Percentiles rank a stretch among this genome's conserved stretches.
These are phyloP conservation scores for Sebastes steindachneri DNA, from an alignment of 2,797 vertebrate species.

Conservation along the genomic window DNA sequence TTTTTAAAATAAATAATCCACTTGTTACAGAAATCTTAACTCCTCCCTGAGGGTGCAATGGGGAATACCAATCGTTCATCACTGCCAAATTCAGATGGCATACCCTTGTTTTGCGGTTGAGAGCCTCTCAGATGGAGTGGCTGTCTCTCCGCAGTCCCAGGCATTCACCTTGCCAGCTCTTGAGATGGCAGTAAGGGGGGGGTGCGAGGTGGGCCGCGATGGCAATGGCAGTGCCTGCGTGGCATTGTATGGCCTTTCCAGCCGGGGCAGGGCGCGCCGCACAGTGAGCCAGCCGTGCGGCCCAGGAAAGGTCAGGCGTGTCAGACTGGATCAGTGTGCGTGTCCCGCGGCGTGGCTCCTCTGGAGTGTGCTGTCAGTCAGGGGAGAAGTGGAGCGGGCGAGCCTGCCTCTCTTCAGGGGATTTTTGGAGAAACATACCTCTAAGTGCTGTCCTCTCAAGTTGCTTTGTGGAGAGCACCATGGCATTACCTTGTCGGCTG, in stretches of 20 bases:
- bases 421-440: conserved; percentile 63
- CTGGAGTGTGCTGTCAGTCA: conserved; percentile 76
- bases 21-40: conserved; percentile 21
- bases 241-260: conserved; percentile 79
- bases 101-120: conserved; percentile 54
- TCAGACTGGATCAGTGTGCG: conserved; percentile 79
- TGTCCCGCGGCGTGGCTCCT: conserved; percentile 61
- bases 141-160: conserved; percentile 48
- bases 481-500: conserved; percentile 30
- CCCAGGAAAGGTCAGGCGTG: conserved; percentile 82
- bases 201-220: conserved; percentile 12
- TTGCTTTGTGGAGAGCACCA: conserved; percentile 48
- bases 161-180: conserved; percentile 49
- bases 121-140: conserved; percentile 60
- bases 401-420: conserved; percentile 32
- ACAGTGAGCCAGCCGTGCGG: conserved; percentile 50
- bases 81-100: conserved; percentile 57
- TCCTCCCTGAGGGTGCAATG: conserved; percentile 14
- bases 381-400: conserved; percentile 61
- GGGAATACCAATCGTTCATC: conserved; percentile 44
- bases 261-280: conserved; percentile 28
- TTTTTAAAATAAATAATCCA: conserved; percentile 28
- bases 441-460: conserved; percentile 66
- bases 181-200: conserved; percentile 27
- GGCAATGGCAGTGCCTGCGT: conserved; percentile 45